Base-by-base conservation (phyloP, 64 coral and sea anemone genomes). In the Anthopleura sola region DNA sequence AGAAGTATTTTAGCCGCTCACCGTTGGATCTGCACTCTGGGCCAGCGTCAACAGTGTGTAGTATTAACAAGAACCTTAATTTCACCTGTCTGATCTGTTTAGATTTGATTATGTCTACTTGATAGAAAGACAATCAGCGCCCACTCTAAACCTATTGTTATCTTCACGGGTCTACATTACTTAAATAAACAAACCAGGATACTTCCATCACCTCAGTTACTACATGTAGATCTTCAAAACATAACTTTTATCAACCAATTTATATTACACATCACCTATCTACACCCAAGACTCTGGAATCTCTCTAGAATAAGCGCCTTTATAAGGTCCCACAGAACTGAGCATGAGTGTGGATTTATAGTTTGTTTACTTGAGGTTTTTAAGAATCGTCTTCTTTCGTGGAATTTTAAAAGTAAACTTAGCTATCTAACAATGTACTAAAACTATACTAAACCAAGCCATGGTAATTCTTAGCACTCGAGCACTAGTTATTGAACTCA, bases 391-490 rank as follows among this genome's bases (percentile, higher is more conserved):
- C 2, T 6, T 44, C 40, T 2, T 3, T 53, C 13, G 50, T 53
- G 50, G 58, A 62, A 62, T 62, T 26, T 26, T 62, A 62, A 62
- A 62, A 62, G 58, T 62, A 62, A 62, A 62, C 58, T n/a, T 62
- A 62, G 58, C 11, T 62, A 62, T 62, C 11, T 62, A 62, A 62
- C 58, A 62, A 62, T 62, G 21, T 26, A 26, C 6, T 62, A 3
- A 62, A 62, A 62, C 16, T 14, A 62, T 5, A 5, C 58, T 62
- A 62, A 62, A 28, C 58, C 15, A 58, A 21, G 19, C 4, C 0
- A 58, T 58, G 15, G 4, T 62, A 21, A n/a, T 26, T 62, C 23
- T 0, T 26, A 5, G 21, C n/a, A 62, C 4, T 62, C 23, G 3
- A 62, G 58, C 24, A 26, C 58, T 62, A 8, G 58, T 26, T 62